Evolutionary conservation across 2,113 vertebrate genomes (phyloP).

Genomic region (Atrichornis clamosus): DNA sequence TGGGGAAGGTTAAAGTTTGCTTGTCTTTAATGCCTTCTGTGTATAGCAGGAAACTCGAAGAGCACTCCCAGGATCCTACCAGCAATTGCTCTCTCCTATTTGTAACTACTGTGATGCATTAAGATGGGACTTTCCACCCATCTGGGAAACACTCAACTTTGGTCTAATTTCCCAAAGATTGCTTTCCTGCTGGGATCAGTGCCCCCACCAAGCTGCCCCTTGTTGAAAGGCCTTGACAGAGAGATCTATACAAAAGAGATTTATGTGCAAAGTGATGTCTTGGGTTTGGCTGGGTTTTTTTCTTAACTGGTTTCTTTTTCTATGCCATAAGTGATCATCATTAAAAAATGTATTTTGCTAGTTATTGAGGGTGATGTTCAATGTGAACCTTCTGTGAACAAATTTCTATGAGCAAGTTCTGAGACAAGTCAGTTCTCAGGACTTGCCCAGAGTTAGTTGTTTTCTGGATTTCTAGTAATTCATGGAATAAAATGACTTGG

Average conservation of each 20-base stretch:
- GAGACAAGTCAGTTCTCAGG: background rate
- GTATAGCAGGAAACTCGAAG: background rate
- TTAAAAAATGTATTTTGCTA: background rate
- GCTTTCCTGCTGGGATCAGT: background rate
- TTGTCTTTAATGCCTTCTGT: background rate
- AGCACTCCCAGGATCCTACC: background rate
- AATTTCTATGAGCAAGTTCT: background rate
- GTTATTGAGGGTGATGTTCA: background rate
- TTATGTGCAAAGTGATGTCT: background rate
- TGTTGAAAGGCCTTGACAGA: background rate
- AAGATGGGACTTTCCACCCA: background rate
- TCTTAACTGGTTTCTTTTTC: background rate
- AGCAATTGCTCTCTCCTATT: background rate
- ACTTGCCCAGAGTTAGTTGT: background rate
- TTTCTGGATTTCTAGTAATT: background rate
- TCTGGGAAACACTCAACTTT: background rate
- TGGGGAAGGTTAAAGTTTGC: background rate
- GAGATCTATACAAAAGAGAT: background rate
- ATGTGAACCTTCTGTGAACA: background rate
- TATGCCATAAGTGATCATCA: background rate
- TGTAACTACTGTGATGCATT: background rate
- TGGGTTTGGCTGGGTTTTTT: background rate
- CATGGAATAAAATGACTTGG: background rate
- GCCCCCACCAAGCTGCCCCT: background rate
- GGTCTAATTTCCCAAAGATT: background rate